Conservation (phyloP, 2,888 invertebrate genomes). For the Eupeodes luniger region DNA sequence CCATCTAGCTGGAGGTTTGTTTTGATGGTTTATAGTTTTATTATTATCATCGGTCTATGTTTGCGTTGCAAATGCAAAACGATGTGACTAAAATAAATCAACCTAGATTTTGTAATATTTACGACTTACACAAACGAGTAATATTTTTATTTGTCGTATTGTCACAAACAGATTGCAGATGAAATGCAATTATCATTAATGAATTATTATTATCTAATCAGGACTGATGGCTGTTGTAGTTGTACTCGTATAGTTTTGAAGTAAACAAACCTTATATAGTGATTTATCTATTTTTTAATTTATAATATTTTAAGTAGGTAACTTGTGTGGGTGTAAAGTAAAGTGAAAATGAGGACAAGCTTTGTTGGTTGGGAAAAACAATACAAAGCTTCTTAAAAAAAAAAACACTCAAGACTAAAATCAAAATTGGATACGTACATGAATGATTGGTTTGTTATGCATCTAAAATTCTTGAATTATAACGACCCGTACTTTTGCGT, state of each 20-base stretch:
- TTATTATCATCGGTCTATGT: constrained; percentile 11
- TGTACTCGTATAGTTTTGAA: neutral
- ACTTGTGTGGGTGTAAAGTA: too few species aligned
- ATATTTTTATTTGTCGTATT: neutral
- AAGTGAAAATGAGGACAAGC: too few species aligned
- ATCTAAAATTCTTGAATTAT: too few species aligned
- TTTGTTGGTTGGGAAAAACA: too few species aligned
- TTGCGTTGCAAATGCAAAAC: constrained; percentile 31
- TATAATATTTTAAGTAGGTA: too few species aligned
- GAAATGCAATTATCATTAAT: neutral
- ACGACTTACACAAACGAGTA: neutral
- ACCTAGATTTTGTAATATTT: constrained; percentile 15
- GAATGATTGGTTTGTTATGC: too few species aligned
- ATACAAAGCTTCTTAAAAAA: too few species aligned
- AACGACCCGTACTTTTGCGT: too few species aligned
- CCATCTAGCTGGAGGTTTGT: too few species aligned
- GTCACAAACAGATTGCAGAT: constrained; percentile 4
- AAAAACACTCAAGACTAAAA: too few species aligned
- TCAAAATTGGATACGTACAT: too few species aligned
- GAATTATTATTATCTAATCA: constrained; percentile 20
- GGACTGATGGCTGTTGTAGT: neutral
- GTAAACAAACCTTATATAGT: neutral
- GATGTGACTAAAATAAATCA: constrained; percentile 42
- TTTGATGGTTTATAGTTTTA: constrained; percentile 2
- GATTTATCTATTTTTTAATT: neutral